phyloP scores from a whole-genome alignment of 1,140 invertebrate species.

The Lucilia cuprina region DNA sequence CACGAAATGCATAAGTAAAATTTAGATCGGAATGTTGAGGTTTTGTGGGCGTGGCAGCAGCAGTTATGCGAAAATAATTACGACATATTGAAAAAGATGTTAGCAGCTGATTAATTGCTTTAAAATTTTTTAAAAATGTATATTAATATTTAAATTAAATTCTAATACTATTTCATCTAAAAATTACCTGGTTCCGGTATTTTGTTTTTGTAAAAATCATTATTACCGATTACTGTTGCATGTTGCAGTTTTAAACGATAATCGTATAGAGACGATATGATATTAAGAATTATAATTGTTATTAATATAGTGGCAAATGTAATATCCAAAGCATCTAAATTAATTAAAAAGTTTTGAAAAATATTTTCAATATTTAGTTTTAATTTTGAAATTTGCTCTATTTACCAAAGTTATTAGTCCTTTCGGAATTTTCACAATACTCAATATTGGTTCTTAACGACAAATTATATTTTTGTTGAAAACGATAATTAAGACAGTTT shows the following conservation, averaged over 20 bases:
- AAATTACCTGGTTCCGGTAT: neutral
- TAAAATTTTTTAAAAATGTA: neutral
- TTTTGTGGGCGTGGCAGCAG: neutral
- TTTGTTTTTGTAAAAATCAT: neutral
- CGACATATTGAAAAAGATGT: constrained; percentile 3
- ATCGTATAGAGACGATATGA: neutral
- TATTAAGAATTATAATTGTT: neutral
- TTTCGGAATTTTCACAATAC: neutral
- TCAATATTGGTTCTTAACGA: neutral
- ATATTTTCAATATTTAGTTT: too few species aligned
- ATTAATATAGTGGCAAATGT: neutral
- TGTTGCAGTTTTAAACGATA: neutral
- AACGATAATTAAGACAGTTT: neutral
- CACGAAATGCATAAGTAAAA: neutral
- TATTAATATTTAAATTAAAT: neutral
- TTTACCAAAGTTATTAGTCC: neutral
- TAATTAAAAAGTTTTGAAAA: too few species aligned
- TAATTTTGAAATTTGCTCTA: too few species aligned
- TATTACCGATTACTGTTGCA: neutral
- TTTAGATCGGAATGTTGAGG: neutral
- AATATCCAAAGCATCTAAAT: neutral
- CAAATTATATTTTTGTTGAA: constrained; percentile 7
- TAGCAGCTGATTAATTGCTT: neutral
- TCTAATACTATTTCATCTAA: too few species aligned
- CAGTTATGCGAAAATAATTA: neutral